Conservation (phyloP, 2,888 invertebrate species). For the Sipha maydis region DNA sequence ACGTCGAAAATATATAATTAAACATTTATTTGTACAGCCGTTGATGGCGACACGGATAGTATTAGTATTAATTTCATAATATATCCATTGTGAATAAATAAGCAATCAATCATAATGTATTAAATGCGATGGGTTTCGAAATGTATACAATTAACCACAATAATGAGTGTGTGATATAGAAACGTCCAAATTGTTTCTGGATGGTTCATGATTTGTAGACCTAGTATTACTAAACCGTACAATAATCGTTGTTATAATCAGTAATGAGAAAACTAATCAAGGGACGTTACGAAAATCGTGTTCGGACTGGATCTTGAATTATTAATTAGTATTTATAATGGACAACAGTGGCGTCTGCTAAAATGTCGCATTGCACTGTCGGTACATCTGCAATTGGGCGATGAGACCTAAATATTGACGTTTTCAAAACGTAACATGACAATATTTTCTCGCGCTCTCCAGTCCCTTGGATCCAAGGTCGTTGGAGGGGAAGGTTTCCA, state of each 20-base stretch:
- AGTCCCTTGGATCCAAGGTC: not conserved
- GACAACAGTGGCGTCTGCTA: not conserved
- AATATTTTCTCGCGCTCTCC: not conserved
- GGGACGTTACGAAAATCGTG: not conserved
- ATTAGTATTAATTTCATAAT: not conserved
- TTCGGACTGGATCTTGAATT: not conserved
- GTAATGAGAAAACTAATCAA: not conserved
- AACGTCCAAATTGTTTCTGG: not conserved
- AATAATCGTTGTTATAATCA: slow-evolving; percentile 6
- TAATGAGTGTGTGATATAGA: not conserved
- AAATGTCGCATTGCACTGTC: slow-evolving; percentile 8
- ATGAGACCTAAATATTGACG: not conserved
- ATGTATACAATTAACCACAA: slow-evolving; percentile 16
- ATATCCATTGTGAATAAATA: not conserved
- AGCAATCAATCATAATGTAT: not conserved
- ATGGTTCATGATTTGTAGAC: slow-evolving; percentile 9
- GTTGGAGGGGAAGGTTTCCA: not conserved
- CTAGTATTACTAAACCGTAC: not conserved
- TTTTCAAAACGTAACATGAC: not conserved
- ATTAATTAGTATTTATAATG: not conserved
- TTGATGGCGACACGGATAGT: not conserved
- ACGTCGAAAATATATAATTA: not conserved
- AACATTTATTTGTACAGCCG: not conserved
- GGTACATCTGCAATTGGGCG: not conserved
- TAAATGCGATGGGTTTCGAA: not conserved